A percentile compares a stretch with the other conserved stretches of the same genome.
Conservation (phyloP, 2,888 invertebrate genomes). For the Pyrochroa serraticornis region DNA sequence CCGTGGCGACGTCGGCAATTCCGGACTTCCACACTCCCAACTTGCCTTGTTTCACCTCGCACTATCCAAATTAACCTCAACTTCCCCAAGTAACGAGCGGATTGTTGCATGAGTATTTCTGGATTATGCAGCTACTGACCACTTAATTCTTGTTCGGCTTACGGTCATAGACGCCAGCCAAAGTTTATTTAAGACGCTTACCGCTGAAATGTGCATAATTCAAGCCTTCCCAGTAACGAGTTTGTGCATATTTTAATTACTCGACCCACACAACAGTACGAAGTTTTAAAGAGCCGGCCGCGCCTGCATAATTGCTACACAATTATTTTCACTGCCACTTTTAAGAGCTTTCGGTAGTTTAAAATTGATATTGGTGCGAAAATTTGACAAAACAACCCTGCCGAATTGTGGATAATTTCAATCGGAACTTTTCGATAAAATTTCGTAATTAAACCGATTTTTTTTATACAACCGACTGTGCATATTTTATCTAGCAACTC, state of each 20-base stretch:
- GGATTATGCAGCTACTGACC: conserved; percentile 22
- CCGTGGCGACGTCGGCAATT: no score
- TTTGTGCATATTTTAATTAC: conserved; percentile 23
- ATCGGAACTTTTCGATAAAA: no score
- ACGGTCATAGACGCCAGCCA: conserved; percentile 3
- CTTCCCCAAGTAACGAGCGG: conserved; percentile 4
- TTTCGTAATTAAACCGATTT: no score
- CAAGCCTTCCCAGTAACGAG: conserved; percentile 17
- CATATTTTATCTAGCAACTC: no score
- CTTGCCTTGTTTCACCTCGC: conserved; percentile 1
- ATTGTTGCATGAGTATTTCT: conserved; percentile 1
- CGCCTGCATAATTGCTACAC: not conserved
- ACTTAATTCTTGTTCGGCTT: conserved; percentile 11
- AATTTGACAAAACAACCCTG: not conserved
- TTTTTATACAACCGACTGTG: no score
- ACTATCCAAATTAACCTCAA: conserved; percentile 7
- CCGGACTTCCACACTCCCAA: no score
- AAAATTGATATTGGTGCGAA: no score
- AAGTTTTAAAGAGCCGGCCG: no score
- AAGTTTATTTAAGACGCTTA: conserved; percentile 15
- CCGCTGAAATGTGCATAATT: conserved; percentile 19
- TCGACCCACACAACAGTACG: no score
- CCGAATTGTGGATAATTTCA: no score
- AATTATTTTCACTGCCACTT: conserved; percentile 6
- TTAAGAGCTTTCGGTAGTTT: not conserved